Percentiles rank a stretch among this genome's conserved stretches.
Evolutionary conservation across 2,888 invertebrate genomes (phyloP).

Genomic region (Ommatoiulus sabulosus): DNA sequence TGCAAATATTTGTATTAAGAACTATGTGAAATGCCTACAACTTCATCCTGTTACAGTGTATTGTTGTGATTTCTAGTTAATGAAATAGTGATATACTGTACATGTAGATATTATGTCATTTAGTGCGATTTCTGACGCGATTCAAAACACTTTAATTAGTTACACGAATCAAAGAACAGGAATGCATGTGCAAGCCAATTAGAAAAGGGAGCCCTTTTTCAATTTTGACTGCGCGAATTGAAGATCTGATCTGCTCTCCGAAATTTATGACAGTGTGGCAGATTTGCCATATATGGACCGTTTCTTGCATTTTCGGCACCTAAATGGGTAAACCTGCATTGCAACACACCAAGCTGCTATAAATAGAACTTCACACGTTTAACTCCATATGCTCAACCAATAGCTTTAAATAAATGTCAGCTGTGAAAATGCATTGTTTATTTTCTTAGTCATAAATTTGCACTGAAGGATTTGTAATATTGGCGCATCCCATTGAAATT

Average conservation of each 20-base stretch:
- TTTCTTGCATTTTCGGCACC: background rate
- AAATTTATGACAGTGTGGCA: background rate
- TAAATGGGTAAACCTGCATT: background rate
- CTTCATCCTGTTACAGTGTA: too few relatives aligned
- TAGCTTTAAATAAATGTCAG: constrained; percentile 32
- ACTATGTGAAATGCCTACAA: too few relatives aligned
- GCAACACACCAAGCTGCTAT: background rate
- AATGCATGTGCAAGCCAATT: too few relatives aligned
- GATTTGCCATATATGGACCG: background rate
- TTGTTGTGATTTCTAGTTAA: too few relatives aligned
- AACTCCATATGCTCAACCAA: background rate
- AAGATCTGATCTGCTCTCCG: background rate
- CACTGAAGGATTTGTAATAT: background rate
- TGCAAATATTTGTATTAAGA: too few relatives aligned
- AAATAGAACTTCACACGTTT: background rate
- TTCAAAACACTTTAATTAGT: background rate
- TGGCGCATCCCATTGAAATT: background rate
- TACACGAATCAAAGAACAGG: too few relatives aligned
- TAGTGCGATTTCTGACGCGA: too few relatives aligned
- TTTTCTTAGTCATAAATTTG: background rate
- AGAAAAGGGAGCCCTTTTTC: too few relatives aligned
- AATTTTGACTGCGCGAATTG: too few relatives aligned
- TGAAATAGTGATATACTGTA: too few relatives aligned
- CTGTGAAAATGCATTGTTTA: background rate
- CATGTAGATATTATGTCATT: too few relatives aligned